phyloP scores from a whole-genome alignment of 1,140 invertebrate genomes.

The Aphelinus certus region DNA sequence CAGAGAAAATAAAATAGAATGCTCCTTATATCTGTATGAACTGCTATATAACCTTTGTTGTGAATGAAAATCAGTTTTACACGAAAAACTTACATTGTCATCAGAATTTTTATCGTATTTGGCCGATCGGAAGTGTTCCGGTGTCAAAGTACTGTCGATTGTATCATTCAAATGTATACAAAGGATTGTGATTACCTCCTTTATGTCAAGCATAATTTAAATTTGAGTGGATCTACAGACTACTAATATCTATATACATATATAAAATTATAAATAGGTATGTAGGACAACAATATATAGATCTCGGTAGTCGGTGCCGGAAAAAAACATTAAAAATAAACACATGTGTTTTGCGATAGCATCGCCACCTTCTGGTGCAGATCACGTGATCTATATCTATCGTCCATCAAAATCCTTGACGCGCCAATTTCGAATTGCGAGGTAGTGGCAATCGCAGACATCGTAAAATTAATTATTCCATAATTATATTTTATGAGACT shows the following conservation, averaged over 20 bases:
- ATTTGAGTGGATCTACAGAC: background rate
- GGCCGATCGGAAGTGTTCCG: conserved; percentile 51
- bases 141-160: conserved; percentile 42
- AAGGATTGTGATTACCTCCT: conserved; percentile 44
- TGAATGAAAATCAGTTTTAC: conserved; percentile 1
- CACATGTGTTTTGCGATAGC: conserved; percentile 1
- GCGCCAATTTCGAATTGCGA: no score
- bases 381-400: no score
- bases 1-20: conserved; percentile 13
- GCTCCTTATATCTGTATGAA: conserved; percentile 44
- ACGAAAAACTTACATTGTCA: conserved; percentile 45
- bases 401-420: no score
- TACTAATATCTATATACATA: background rate
- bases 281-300: background rate
- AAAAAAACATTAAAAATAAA: background rate
- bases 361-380: background rate
- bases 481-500: no score
- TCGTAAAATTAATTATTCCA: no score
- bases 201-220: conserved; percentile 48
- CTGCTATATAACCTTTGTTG: conserved; percentile 21
- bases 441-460: no score
- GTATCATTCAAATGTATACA: conserved; percentile 49
- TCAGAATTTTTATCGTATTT: conserved; percentile 45
- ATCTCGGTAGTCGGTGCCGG: background rate
- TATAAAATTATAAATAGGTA: conserved; percentile 14